Evolutionary conservation across 2,888 invertebrate species (phyloP).

Genomic region (Rhopalosiphum nymphaeae): DNA sequence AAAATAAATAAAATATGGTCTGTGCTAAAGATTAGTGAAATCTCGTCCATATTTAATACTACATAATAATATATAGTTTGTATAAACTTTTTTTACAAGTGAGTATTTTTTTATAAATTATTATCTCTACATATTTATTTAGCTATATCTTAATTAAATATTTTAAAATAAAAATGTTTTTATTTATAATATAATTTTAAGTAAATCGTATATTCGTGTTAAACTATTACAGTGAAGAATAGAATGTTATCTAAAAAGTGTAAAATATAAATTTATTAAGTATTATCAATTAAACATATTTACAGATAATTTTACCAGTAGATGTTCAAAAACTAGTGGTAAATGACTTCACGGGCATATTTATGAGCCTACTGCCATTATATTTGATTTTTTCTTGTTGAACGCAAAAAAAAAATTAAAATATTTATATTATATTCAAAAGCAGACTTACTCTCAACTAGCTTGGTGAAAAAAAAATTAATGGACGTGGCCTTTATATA

Average conservation of each 20-base stretch:
- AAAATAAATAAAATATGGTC: neutral
- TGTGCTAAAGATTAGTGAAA: neutral
- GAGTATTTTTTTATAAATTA: neutral
- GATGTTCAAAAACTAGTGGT: neutral
- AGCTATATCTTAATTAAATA: neutral
- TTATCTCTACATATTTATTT: neutral
- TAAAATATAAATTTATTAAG: neutral
- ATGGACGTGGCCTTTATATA: neutral
- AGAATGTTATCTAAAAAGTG: neutral
- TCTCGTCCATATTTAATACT: neutral
- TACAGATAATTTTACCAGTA: neutral
- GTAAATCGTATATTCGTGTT: neutral
- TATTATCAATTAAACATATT: neutral
- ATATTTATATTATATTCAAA: neutral
- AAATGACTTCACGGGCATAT: neutral
- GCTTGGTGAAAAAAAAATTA: neutral
- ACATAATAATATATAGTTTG: neutral
- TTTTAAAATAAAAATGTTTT: neutral
- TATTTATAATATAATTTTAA: neutral
- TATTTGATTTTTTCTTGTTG: neutral
- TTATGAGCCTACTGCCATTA: neutral
- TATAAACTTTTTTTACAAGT: neutral
- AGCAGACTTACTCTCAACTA: neutral
- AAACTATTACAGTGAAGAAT: neutral
- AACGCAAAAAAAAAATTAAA: neutral